phyloP scores from a whole-genome alignment of 2,113 vertebrate genomes.

The Ciconia maguari region DNA sequence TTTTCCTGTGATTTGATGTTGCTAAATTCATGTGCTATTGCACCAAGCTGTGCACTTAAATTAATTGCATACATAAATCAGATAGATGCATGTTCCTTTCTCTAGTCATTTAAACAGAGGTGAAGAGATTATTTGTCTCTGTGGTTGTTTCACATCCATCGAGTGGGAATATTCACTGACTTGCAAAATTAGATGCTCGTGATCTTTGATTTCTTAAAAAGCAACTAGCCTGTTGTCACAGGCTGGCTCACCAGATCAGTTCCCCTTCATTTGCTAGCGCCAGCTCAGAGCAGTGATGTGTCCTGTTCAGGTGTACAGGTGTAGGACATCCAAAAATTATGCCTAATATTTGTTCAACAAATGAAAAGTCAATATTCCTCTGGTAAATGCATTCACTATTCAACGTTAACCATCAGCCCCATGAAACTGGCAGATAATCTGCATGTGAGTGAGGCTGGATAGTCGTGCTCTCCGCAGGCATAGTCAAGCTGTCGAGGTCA shows the following conservation, averaged over 20 bases:
- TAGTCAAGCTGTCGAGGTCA: not conserved
- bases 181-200: not conserved
- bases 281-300: not conserved
- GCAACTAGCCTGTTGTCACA: not conserved
- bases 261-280: not conserved
- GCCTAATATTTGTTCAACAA: not conserved
- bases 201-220: not conserved
- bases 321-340: not conserved
- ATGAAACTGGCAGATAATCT: not conserved
- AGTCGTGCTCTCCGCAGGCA: not conserved
- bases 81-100: not conserved
- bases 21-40: not conserved
- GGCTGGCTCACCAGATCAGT: not conserved
- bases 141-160: not conserved
- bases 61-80: not conserved
- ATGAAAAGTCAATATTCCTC: not conserved
- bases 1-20: not conserved
- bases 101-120: not conserved
- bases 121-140: not conserved
- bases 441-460: not conserved
- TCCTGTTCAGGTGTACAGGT: not conserved
- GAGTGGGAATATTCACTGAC: not conserved
- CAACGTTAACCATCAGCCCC: not conserved
- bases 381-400: not conserved
- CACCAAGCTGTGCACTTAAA: not conserved